Conservation (phyloP, 2,888 invertebrate genomes). For the Alviniconcha strummeri region DNA sequence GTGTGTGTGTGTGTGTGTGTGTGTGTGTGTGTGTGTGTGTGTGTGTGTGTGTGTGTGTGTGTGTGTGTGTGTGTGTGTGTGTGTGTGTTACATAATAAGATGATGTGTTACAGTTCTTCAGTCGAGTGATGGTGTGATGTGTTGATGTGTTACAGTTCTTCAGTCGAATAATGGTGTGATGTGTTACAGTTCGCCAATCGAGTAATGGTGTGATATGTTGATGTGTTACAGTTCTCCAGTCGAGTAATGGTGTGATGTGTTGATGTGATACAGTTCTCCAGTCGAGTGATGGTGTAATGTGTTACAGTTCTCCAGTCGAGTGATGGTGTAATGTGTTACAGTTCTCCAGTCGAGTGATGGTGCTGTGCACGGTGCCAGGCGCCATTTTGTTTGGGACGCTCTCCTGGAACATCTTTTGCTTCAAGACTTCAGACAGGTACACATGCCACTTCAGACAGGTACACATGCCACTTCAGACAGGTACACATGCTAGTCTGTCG, state of each 20-base stretch:
- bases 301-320: too few species aligned
- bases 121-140: too few species aligned
- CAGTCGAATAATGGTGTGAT: too few species aligned
- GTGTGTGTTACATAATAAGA: too few species aligned
- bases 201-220: too few species aligned
- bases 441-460: too few species aligned
- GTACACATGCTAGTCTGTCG: constrained; percentile 1
- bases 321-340: constrained; percentile 44
- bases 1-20: constrained; percentile 10
- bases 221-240: too few species aligned
- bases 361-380: constrained; percentile 68
- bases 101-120: not conserved
- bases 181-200: too few species aligned
- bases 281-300: too few species aligned
- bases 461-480: constrained; percentile 54
- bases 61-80: not conserved
- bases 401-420: constrained; percentile 73
- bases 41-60: constrained; percentile 4
- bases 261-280: too few species aligned
- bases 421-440: constrained; percentile 67
- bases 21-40: constrained; percentile 10
- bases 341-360: constrained; percentile 75
- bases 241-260: too few species aligned
- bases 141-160: too few species aligned
- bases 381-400: constrained; percentile 74